Evolutionary conservation across 1,140 invertebrate genomes (phyloP), one percentile per base, ranked within the genome.

Genomic region (Diabrotica undecimpunctata): DNA sequence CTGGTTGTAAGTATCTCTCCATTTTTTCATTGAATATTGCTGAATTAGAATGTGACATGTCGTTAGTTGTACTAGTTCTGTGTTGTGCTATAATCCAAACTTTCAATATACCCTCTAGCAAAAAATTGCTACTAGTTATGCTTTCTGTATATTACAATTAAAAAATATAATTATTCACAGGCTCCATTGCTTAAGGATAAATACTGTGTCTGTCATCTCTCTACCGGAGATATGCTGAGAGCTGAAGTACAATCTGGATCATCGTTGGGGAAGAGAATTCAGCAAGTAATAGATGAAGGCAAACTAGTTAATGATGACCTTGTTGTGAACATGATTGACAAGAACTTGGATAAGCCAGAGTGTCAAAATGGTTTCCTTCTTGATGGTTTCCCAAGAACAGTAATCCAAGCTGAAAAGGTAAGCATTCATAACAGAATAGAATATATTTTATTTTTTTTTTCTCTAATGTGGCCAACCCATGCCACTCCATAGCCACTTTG

Each of bases 311-410:
- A 88, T 69, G 97, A 99, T 82, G 90, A 96, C n/a, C 84, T 97
- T 70, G 96, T 99, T 9, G 93, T 98, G 11, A 88, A 94, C 77
- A 88, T 99, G 86, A 97, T 99, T 75, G 90, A 96, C 72, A 87
- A 86, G 54, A 96, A 97, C 79, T 81, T 99, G 60, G 90, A 97
- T 68, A 93, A 92, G 72, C 90, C 93, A 0, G 93, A 94, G 74
- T 99, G 97, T 80, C 88, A 88, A 70, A 92, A 94, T 81, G 97
- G 97, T 11, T 99, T 99, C 78, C 82, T 99, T 10, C 82, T 99
- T 8, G 97, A 99, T 84, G 97, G 97, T 7, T 99, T 99, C 79
- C 97, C 97, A 12, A 85, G 97, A 70, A 98, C 93, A 66, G 90
- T 97, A 12, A 85, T 86, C 13, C 97, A 99, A 81, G 97, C 96